These are phyloP conservation scores for Morpho helenor DNA, from an alignment of 2,888 invertebrate genomes.

Conservation along the genomic window DNA sequence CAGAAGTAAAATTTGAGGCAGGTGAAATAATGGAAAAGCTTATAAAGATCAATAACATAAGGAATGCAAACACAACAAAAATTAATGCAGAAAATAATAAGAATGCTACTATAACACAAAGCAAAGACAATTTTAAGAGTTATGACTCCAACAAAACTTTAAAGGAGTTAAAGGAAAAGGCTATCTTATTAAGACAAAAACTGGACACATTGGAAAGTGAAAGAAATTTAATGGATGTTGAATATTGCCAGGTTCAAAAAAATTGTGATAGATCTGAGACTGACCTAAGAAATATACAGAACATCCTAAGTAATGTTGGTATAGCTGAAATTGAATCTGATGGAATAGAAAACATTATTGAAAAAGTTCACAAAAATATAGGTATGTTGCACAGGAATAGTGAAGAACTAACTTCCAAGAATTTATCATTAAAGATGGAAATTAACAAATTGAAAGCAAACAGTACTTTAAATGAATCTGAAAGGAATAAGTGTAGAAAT, in stretches of 20 bases:
- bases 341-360: constrained; percentile 43
- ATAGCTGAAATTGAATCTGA: constrained; percentile 48
- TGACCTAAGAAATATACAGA: constrained; percentile 64
- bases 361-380: constrained; percentile 58
- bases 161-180: constrained; percentile 64
- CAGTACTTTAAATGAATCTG: constrained; percentile 47
- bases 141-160: constrained; percentile 46
- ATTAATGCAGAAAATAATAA: background rate
- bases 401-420: constrained; percentile 63
- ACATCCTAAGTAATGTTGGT: constrained; percentile 56
- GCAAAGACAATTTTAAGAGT: constrained; percentile 15
- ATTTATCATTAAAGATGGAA: constrained; percentile 56
- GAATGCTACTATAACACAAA: constrained; percentile 13
- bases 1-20: constrained; percentile 31
- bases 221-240: constrained; percentile 63
- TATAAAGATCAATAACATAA: constrained; percentile 35
- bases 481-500: constrained; percentile 54
- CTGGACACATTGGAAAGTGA: constrained; percentile 61
- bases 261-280: constrained; percentile 65
- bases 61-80: constrained; percentile 10
- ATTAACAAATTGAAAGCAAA: constrained; percentile 54
- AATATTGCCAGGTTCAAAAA: constrained; percentile 62
- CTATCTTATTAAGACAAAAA: constrained; percentile 59
- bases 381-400: constrained; percentile 51
- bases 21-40: constrained; percentile 40